Percentiles rank a stretch among this genome's conserved stretches.
Conservation (phyloP, 2,797 vertebrate genomes). For the Sarcoramphus papa region DNA sequence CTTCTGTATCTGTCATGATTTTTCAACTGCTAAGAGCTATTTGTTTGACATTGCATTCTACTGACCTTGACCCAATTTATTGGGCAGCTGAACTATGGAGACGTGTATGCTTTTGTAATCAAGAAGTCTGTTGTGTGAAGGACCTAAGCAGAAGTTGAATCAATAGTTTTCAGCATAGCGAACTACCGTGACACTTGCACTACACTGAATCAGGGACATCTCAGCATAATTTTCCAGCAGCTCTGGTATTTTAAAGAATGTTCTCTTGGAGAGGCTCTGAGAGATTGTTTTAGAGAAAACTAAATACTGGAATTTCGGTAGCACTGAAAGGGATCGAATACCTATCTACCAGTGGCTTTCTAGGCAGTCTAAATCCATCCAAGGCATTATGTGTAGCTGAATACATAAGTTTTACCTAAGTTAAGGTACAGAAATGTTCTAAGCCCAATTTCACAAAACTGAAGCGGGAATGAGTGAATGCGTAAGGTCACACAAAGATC, state of each 20-base stretch:
- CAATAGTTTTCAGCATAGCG: neutral
- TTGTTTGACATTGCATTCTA: neutral
- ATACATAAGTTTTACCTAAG: neutral
- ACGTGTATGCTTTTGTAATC: neutral
- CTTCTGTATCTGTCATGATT: neutral
- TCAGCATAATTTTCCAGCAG: neutral
- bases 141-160: neutral
- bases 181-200: neutral
- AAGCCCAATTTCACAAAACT: neutral
- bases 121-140: neutral
- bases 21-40: neutral
- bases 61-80: neutral
- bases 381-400: neutral
- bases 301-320: neutral
- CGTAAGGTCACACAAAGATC: neutral
- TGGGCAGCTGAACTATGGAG: neutral
- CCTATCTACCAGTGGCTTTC: neutral
- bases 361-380: neutral
- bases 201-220: neutral
- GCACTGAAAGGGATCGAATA: neutral
- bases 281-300: neutral
- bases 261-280: neutral
- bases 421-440: neutral
- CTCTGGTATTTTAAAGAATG: neutral
- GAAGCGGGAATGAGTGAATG: neutral